phyloP scores from a whole-genome alignment of 2,113 vertebrate species.

The Pachypanchax playfairii region DNA sequence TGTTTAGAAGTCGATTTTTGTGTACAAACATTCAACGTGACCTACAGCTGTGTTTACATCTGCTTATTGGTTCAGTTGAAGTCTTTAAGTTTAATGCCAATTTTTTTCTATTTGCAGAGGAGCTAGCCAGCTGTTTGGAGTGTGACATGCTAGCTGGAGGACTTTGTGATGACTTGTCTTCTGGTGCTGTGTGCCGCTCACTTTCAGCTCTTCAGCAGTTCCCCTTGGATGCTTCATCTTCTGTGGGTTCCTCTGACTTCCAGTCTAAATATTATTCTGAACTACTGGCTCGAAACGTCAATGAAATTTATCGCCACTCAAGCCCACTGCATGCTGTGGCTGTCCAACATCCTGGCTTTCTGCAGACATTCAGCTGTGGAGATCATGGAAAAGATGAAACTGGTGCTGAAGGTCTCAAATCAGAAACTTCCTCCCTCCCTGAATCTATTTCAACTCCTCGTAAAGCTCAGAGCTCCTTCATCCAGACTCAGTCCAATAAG shows the following conservation, averaged over 20 bases:
- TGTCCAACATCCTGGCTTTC: conserved; percentile 88
- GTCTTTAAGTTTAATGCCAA: not conserved
- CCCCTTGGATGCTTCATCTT: conserved; percentile 77
- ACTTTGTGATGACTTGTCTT: conserved; percentile 81
- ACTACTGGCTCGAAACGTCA: conserved; percentile 87
- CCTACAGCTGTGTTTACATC: conserved; percentile 7
- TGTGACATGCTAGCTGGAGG: conserved; percentile 69
- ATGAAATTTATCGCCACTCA: conserved; percentile 88
- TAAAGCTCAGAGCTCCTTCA: conserved; percentile 74
- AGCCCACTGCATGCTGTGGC: conserved; percentile 90
- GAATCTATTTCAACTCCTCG: too few species aligned
- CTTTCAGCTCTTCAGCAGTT: too few species aligned
- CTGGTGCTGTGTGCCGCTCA: too few species aligned
- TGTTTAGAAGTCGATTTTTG: too few species aligned
- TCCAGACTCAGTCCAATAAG: conserved; percentile 69
- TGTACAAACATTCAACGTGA: too few species aligned
- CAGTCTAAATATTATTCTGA: conserved; percentile 89
- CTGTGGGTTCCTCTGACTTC: conserved; percentile 47
- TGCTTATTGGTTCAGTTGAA: too few species aligned
- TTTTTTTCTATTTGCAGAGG: conserved; percentile 75
- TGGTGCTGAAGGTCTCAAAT: too few species aligned
- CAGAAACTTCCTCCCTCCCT: too few species aligned
- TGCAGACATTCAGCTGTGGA: too few species aligned
- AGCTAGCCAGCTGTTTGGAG: conserved; percentile 84
- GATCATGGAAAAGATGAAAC: conserved; percentile 74